Base-by-base conservation (phyloP, 2,797 vertebrate species). In the Myotis findleyi region DNA sequence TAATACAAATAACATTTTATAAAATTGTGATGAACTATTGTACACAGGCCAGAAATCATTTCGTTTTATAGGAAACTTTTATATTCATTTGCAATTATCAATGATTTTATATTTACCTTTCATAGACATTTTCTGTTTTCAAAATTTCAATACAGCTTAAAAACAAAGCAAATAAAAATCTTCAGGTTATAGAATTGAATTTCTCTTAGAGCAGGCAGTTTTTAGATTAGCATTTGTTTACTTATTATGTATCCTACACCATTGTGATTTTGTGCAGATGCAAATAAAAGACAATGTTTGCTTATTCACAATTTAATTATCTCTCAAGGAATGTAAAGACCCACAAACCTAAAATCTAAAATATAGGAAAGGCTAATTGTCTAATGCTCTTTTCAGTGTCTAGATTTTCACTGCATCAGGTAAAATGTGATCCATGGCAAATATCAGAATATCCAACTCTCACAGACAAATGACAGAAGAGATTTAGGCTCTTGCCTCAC, bases 101-200 rank as follows among this genome's bases (percentile, higher is more conserved):
- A 33, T 10, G 2, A 49, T 80, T 95, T 87, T 71, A 79, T 81
- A 92, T 84, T 84, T 88, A 33, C 7, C 1, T 83, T 95, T 91
- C 18, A 87, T 57, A 79, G 6, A 12, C 38, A 27, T 64, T 75
- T 72, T 12, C 2, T 71, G 20, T 75, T 91, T 71, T 44, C 25
- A 72, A 82, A 87, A 69, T 41, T 81, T 51, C 27, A 53, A 33
- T 49, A 47, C 12, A 72, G 0, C 4, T 87, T 80, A 73, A 84
- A 53, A 18, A 64, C 21, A 80, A 94, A 86, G 68, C 91, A 80
- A 82, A 25, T 44, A 41, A 84, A 93, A 89, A 91, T 84, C n/a
- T 87, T 1, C 47, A 73, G 6, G 23, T 33, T 87, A 57, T 41
- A 66, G 27, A 73, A 79, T 1, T 85, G 20, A 51, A 68, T 89